Evolutionary conservation across 2,888 invertebrate species (phyloP).

Genomic region (Folsomia candida): DNA sequence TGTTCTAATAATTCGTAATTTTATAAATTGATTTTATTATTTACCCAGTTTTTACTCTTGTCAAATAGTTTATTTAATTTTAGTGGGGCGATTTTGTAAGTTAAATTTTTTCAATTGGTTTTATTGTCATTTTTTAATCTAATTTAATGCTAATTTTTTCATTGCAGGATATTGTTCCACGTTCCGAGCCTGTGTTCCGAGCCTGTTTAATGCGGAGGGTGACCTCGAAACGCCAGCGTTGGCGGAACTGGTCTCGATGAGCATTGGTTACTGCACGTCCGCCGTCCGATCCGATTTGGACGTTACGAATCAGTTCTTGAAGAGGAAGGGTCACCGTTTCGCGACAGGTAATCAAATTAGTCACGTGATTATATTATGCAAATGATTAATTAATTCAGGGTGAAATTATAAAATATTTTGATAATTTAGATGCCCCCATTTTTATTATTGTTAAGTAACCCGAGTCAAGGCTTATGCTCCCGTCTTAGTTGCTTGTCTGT

Average conservation of each 20-base stretch:
- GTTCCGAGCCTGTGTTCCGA: slow-evolving; percentile 34
- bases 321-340: background rate
- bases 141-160: background rate
- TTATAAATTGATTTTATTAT: too few species aligned
- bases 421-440: too few species aligned
- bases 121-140: background rate
- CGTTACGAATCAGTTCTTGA: background rate
- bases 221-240: slow-evolving; percentile 39
- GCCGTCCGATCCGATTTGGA: background rate
- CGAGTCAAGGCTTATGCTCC: too few species aligned
- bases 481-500: too few species aligned
- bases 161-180: slow-evolving; percentile 33
- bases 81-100: too few species aligned
- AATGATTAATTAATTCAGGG: too few species aligned
- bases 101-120: background rate
- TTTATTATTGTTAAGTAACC: too few species aligned
- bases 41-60: too few species aligned
- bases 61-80: too few species aligned
- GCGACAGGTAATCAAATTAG: slow-evolving; percentile 5
- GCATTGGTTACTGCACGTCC: slow-evolving; percentile 33
- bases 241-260: slow-evolving; percentile 35
- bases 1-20: too few species aligned
- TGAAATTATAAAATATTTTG: too few species aligned
- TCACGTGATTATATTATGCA: too few species aligned
- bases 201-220: slow-evolving; percentile 31